These are phyloP conservation scores for Pinna nobilis DNA, from an alignment of 1,140 invertebrate species.

Conservation along the genomic window DNA sequence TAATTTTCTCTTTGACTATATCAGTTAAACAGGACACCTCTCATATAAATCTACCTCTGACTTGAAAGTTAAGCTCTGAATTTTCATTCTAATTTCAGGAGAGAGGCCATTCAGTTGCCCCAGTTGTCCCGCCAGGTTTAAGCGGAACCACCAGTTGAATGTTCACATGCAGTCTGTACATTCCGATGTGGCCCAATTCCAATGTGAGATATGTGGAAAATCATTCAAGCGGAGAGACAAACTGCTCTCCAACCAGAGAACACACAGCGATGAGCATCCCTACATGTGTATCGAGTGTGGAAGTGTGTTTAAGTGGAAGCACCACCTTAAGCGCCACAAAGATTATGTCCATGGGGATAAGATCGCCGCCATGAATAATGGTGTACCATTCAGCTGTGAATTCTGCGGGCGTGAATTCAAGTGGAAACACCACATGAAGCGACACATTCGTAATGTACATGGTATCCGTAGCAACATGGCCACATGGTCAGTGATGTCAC, in stretches of 20 bases:
- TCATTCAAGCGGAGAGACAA: slow-evolving; percentile 13
- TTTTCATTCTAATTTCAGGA: background rate
- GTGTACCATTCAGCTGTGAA: background rate
- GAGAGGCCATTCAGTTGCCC: slow-evolving; percentile 3
- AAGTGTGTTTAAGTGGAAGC: slow-evolving; percentile 20
- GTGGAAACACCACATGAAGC: slow-evolving; percentile 7
- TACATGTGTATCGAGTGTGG: slow-evolving; percentile 21
- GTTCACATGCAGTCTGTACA: slow-evolving; percentile 3
- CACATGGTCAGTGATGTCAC: too few species aligned
- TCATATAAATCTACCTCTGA: too few species aligned
- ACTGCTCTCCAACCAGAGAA: background rate
- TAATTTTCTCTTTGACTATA: too few species aligned
- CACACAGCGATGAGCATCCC: slow-evolving; percentile 6
- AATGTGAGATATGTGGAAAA: slow-evolving; percentile 15
- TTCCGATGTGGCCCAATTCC: background rate
- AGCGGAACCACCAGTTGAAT: slow-evolving; percentile 14
- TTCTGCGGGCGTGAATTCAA: slow-evolving; percentile 8
- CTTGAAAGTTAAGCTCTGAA: background rate
- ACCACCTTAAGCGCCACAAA: slow-evolving; percentile 15
- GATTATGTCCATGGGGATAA: background rate
- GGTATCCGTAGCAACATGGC: too few species aligned
- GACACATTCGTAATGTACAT: slow-evolving; percentile 13
- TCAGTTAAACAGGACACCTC: too few species aligned
- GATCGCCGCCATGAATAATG: background rate
- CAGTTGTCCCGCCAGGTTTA: slow-evolving; percentile 9